Base-by-base conservation (phyloP, 35 echinoderm and acorn worm species). In the Heliocidaris tuberculata region DNA sequence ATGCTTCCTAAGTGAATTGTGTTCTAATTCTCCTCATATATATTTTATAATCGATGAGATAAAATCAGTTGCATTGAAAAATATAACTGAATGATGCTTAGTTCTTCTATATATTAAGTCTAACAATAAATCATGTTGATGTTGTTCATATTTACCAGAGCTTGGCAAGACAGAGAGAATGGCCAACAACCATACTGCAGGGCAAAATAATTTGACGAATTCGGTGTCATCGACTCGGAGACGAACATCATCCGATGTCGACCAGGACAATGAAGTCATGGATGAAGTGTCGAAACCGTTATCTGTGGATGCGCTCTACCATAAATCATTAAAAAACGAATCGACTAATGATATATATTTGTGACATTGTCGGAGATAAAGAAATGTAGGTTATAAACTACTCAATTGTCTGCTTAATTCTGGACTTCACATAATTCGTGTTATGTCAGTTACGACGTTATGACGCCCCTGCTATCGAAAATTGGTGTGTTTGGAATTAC, bases 261-360 rank as follows among this genome's bases (percentile, higher is more conserved):
- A 86, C 85, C 85, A 86, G n/a, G 85, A 86, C 9, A 86, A 86
- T 29, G 85, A 86, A 11, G 21, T 29, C 27, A 32, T 17, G 47
- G 87, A 89, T 27, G 47, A 48, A 7, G 31, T 89, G 87, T 89
- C 87, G 87, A 48, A 30, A 89, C 87, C 87, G 87, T 31, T 89
- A 24, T 89, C 31, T 47, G 87, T 89, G 5, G 87, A 89, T 9
- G 87, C 47, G 0, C 12, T 89, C 87, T 89, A 11, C 87, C 31
- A 89, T 27, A 48, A 42, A 17, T 47, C 87, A 48, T 48, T 89
- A 48, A 7, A 47, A 27, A 89, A 89, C 87, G 87, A 89, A 6
- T 16, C 31, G 31, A 89, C 87, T 13, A 89, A 89, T 48, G 87
- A 89, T 48, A 48, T 89, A 15, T 89, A 47, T 48, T 89, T 89